These are phyloP conservation scores for Pantala flavescens DNA, from an alignment of 1,140 invertebrate species.

Conservation along the genomic window DNA sequence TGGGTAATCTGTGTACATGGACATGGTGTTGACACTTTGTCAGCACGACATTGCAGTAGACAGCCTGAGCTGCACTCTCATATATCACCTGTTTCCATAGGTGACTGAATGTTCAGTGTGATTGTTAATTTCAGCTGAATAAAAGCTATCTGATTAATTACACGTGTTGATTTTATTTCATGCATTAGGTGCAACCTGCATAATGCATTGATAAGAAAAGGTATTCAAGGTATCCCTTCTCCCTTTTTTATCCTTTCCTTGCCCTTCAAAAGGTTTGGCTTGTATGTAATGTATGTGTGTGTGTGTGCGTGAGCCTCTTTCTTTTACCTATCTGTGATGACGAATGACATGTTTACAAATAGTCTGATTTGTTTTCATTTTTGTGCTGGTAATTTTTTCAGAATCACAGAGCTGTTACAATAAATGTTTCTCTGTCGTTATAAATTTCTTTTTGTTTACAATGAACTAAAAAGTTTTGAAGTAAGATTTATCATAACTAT, in stretches of 20 bases:
- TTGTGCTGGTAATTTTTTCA: not conserved
- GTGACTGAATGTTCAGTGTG: conserved; percentile 4
- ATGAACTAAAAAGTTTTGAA: not conserved
- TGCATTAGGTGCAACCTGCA: conserved; percentile 3
- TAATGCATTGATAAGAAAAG: not conserved
- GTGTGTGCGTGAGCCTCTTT: not conserved
- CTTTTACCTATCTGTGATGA: conserved; percentile 2
- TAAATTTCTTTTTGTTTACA: not conserved
- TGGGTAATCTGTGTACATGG: not conserved
- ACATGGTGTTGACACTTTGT: not conserved
- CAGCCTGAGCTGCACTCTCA: not conserved
- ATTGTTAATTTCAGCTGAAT: conserved; percentile 4
- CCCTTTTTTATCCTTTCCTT: no score
- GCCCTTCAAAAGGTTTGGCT: not conserved
- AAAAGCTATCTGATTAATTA: not conserved
- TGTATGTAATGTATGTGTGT: not conserved
- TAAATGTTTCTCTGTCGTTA: not conserved
- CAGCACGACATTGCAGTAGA: not conserved
- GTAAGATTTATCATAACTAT: not conserved
- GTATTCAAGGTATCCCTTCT: no score
- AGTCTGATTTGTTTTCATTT: not conserved
- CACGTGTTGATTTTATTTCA: conserved; percentile 3
- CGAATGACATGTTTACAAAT: not conserved
- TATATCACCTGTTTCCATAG: not conserved
- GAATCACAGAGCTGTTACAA: not conserved